A percentile compares a stretch with the other conserved stretches of the same genome.
phyloP scores from a whole-genome alignment of 2,113 vertebrate species.

The Centropus bengalensis region DNA sequence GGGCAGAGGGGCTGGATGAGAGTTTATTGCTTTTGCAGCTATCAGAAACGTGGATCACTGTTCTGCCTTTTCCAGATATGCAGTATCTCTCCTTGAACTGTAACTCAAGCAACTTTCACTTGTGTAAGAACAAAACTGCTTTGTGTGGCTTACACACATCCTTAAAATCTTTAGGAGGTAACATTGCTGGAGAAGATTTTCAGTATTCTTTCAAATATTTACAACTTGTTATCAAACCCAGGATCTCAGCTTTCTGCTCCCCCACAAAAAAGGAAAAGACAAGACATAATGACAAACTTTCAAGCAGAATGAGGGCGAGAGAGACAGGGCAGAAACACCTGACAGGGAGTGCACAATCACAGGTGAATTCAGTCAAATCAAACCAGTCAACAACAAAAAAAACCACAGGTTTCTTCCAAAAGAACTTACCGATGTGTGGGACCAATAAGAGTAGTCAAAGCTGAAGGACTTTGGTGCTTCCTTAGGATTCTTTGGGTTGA shows the following conservation, averaged over 20 bases:
- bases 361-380: neutral
- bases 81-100: neutral
- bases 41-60: neutral
- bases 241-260: neutral
- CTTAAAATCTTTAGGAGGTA: neutral
- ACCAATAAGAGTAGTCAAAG: conserved; percentile 99
- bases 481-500: conserved; percentile 98
- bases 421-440: conserved; percentile 92
- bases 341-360: neutral
- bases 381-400: neutral
- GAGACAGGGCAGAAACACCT: neutral
- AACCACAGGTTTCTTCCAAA: neutral
- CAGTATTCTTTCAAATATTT: neutral
- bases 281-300: neutral
- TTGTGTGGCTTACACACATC: rapidly evolving
- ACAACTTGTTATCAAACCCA: neutral
- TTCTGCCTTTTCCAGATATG: neutral
- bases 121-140: neutral
- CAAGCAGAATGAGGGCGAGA: neutral
- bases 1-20: neutral
- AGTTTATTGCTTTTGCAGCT: conserved; percentile 39
- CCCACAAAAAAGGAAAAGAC: neutral
- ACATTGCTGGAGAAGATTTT: neutral
- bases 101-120: neutral
- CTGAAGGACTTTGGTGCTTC: conserved; percentile 98